Evolutionary conservation across 2,113 vertebrate genomes (phyloP).

Genomic region (Girardinichthys multiradiatus): DNA sequence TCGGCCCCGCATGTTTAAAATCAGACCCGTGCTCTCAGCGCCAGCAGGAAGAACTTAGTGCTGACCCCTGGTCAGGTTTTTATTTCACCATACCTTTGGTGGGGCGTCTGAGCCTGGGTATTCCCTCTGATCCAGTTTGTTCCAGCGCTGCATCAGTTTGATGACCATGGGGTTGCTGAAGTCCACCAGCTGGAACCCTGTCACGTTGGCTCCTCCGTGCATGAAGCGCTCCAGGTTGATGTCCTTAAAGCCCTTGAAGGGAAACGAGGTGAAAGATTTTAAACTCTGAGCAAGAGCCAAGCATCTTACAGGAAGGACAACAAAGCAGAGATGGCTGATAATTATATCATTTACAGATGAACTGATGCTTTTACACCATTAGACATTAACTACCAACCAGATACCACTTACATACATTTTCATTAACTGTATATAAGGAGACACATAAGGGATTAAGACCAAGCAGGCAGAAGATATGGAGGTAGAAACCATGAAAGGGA

Average conservation of each 20-base stretch:
- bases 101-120: slow-evolving; percentile 96
- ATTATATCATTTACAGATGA: not conserved
- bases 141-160: slow-evolving; percentile 99
- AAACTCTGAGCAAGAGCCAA: slow-evolving; percentile 1
- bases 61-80: not conserved
- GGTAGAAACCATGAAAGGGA: not conserved
- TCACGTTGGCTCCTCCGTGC: slow-evolving; percentile 98
- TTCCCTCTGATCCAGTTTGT: slow-evolving; percentile 97
- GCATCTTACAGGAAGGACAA: not conserved
- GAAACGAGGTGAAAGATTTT: not conserved
- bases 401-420: too few relatives aligned
- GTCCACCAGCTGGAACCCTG: slow-evolving; percentile 98
- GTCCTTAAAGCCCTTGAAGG: slow-evolving; percentile 93
- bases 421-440: too few relatives aligned
- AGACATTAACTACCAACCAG: too few relatives aligned
- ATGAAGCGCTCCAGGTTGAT: slow-evolving; percentile 99
- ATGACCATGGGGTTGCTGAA: slow-evolving; percentile 97
- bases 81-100: slow-evolving; percentile 86
- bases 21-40: not conserved
- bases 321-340: not conserved
- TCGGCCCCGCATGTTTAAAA: not conserved
- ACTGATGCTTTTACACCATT: not conserved
- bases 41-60: not conserved
- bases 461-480: not conserved
- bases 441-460: not conserved